These are phyloP conservation scores for Lota lota DNA, from an alignment of 2,113 vertebrate species.

Conservation along the genomic window DNA sequence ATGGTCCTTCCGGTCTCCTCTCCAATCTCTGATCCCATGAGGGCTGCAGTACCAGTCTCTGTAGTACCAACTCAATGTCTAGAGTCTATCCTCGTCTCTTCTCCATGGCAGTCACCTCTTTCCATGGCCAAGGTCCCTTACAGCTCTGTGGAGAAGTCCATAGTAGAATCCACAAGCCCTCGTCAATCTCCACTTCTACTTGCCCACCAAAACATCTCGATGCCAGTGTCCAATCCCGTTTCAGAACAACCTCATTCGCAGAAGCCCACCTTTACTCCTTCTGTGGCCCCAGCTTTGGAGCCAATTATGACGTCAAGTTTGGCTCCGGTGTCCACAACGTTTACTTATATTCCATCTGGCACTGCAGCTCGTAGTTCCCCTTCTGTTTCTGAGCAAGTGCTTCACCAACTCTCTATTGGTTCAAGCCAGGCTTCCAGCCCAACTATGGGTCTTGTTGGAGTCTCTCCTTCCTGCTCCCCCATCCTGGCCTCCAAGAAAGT, in stretches of 20 bases:
- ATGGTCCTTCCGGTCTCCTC: constrained; percentile 41
- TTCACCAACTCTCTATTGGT: no score
- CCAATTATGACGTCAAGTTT: neutral
- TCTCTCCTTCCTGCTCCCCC: constrained; percentile 16
- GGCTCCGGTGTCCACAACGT: neutral
- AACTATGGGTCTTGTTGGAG: constrained; percentile 13
- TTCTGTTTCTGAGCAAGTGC: no score
- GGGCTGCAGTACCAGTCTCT: constrained; percentile 13
- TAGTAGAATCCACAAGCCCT: constrained; percentile 28
- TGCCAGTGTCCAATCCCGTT: constrained; percentile 44
- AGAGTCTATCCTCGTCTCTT: constrained; percentile 21
- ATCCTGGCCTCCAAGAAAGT: constrained; percentile 26
- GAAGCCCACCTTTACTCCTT: constrained; percentile 21
- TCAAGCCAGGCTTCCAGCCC: neutral
- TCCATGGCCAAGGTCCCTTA: constrained; percentile 36
- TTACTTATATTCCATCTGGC: neutral
- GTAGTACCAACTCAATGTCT: constrained; percentile 11
- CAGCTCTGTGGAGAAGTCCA: constrained; percentile 47
- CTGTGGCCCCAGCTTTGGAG: constrained; percentile 3
- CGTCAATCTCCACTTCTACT: constrained; percentile 24
- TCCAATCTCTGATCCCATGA: constrained; percentile 1
- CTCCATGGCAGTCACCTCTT: constrained; percentile 23
- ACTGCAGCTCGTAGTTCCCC: neutral
- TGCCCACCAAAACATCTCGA: constrained; percentile 26
- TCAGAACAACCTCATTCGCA: constrained; percentile 20